Evolutionary conservation across 2,113 vertebrate genomes (phyloP).

Genomic region (Perca flavescens): DNA sequence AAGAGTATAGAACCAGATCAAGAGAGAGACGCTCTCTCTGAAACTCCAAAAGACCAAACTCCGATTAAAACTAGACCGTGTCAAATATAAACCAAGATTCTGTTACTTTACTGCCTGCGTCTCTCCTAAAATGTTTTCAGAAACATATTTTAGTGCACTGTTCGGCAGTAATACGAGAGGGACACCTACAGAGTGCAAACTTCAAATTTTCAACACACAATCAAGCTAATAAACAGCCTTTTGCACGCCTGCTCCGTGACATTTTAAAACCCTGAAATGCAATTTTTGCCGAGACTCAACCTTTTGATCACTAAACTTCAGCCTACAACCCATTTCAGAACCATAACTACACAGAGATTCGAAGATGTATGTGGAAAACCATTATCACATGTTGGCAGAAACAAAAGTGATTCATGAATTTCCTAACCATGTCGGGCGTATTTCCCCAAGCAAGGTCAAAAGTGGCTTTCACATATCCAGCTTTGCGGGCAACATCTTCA

Average conservation of each 20-base stretch:
- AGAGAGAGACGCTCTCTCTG: too few relatives aligned
- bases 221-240: not conserved
- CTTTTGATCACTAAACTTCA: not conserved
- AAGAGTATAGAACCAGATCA: too few relatives aligned
- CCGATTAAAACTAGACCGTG: too few relatives aligned
- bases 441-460: conserved; percentile 92
- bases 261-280: not conserved
- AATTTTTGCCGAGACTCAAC: not conserved
- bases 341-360: not conserved
- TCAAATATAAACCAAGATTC: too few relatives aligned
- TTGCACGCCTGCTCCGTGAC: not conserved
- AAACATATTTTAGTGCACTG: too few relatives aligned
- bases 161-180: too few relatives aligned
- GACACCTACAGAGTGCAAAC: not conserved
- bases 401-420: not conserved
- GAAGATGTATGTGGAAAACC: not conserved
- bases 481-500: conserved; percentile 94
- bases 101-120: too few relatives aligned
- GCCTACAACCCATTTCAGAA: not conserved
- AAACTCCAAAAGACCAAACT: too few relatives aligned
- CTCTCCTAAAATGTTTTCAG: too few relatives aligned
- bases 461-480: conserved; percentile 92
- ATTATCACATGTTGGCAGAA: not conserved
- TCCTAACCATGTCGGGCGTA: conserved; percentile 85
- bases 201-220: not conserved